Conservation (phyloP, 2,888 invertebrate genomes). For the Drosophila sordidula region DNA sequence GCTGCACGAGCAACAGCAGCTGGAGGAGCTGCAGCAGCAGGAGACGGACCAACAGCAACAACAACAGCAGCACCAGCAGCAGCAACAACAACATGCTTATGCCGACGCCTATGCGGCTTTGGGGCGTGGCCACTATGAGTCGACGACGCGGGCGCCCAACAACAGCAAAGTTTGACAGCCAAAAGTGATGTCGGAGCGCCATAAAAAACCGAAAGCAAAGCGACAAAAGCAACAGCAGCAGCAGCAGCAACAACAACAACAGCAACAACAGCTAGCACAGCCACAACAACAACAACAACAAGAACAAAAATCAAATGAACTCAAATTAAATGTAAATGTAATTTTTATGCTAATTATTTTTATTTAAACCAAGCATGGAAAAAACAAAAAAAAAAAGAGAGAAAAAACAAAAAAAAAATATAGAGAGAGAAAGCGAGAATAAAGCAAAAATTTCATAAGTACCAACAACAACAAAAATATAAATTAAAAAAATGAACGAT, state of each 20-base stretch:
- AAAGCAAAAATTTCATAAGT: slow-evolving; percentile 49
- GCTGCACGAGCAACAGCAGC: slow-evolving; percentile 76
- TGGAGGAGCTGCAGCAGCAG: slow-evolving; percentile 47
- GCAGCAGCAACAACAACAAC: slow-evolving; percentile 49
- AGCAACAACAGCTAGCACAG: slow-evolving; percentile 56
- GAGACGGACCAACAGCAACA: slow-evolving; percentile 69
- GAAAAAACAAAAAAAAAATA: slow-evolving; percentile 23
- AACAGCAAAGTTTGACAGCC: slow-evolving; percentile 77
- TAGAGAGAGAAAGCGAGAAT: slow-evolving; percentile 7
- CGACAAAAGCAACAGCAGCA: slow-evolving; percentile 65
- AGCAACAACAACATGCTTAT: slow-evolving; percentile 69
- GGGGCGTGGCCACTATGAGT: slow-evolving; percentile 84
- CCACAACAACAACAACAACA: slow-evolving; percentile 58
- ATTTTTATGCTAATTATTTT: slow-evolving; percentile 84
- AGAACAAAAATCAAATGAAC: slow-evolving; percentile 84
- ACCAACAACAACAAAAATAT: slow-evolving; percentile 53
- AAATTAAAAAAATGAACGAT: slow-evolving; percentile 52
- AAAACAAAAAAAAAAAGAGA: slow-evolving; percentile 21
- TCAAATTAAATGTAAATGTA: slow-evolving; percentile 84
- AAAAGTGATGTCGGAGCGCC: slow-evolving; percentile 62
- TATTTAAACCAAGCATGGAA: slow-evolving; percentile 71
- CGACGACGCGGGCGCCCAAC: slow-evolving; percentile 79
- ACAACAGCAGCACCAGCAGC: slow-evolving; percentile 42
- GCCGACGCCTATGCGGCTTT: slow-evolving; percentile 85
- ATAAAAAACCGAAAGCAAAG: slow-evolving; percentile 76